A percentile compares a stretch with the other conserved stretches of the same genome.
phyloP scores from a whole-genome alignment of 2,888 invertebrate species.

The Calameuta pallipes region DNA sequence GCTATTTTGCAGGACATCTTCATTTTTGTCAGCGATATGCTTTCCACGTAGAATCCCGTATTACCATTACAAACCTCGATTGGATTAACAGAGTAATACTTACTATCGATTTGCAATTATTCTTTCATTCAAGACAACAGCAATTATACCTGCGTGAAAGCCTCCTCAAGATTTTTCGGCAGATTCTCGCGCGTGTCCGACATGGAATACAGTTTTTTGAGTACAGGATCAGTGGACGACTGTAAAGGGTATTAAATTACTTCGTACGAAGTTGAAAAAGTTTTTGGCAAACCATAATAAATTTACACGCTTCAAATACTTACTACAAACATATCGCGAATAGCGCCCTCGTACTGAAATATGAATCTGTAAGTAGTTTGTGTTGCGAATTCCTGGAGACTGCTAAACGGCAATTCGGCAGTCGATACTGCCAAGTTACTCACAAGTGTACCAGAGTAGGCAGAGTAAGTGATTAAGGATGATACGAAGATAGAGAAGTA shows the following conservation, averaged over 20 bases:
- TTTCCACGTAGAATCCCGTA: conserved; percentile 14
- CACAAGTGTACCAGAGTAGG: conserved; percentile 39
- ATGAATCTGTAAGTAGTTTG: conserved; percentile 33
- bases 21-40: conserved; percentile 17
- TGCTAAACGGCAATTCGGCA: conserved; percentile 31
- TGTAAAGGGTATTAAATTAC: neutral
- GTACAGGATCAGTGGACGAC: conserved; percentile 1
- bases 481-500: conserved; percentile 33
- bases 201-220: conserved; percentile 12
- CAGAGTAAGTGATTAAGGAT: conserved; percentile 29
- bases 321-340: conserved; percentile 31
- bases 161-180: conserved; percentile 11
- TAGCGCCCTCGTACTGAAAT: conserved; percentile 20
- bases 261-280: neutral
- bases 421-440: conserved; percentile 34
- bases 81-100: neutral
- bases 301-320: neutral
- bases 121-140: neutral
- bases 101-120: neutral
- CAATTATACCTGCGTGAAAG: neutral
- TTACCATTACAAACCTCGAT: conserved; percentile 19
- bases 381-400: conserved; percentile 29
- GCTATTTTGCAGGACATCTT: conserved; percentile 19
- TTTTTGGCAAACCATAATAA: neutral
- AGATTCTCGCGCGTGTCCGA: conserved; percentile 18